phyloP scores from a whole-genome alignment of 2,113 vertebrate genomes.

The Psilopogon haemacephalus region DNA sequence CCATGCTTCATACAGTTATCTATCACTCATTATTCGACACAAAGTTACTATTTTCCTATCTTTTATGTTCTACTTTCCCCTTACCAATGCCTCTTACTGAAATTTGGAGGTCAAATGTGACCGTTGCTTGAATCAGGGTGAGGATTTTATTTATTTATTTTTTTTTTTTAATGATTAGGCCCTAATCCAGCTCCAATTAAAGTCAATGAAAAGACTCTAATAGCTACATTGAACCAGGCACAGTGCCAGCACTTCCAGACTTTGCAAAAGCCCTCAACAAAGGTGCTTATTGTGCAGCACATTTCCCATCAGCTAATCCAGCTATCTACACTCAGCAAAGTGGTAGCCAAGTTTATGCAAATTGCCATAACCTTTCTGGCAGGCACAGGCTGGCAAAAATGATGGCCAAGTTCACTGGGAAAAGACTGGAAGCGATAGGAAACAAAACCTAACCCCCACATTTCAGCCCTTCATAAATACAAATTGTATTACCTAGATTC shows the following conservation, averaged over 20 bases:
- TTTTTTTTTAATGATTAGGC: constrained; percentile 39
- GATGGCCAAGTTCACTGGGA: constrained; percentile 16
- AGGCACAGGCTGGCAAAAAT: not conserved
- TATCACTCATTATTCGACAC: not conserved
- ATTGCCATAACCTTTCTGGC: not conserved
- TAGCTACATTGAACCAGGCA: constrained; percentile 15
- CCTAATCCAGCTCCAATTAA: constrained; percentile 55
- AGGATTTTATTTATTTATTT: too few relatives aligned
- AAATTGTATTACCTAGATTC: not conserved
- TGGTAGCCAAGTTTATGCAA: not conserved
- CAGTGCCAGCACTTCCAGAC: not conserved
- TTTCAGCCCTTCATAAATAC: not conserved
- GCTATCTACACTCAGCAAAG: not conserved
- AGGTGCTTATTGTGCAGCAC: constrained; percentile 12
- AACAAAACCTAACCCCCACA: not conserved
- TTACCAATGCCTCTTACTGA: not conserved
- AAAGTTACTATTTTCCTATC: not conserved
- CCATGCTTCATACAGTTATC: not conserved
- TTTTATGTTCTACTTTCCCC: not conserved
- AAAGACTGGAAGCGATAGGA: not conserved
- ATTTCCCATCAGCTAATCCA: not conserved
- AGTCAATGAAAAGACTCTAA: constrained; percentile 42
- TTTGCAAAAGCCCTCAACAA: constrained; percentile 34
- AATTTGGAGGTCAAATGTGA: constrained; percentile 35
- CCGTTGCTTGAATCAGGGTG: not conserved